Evolutionary conservation across 2,888 invertebrate genomes (phyloP).

Genomic region (Epinotia demarniana): DNA sequence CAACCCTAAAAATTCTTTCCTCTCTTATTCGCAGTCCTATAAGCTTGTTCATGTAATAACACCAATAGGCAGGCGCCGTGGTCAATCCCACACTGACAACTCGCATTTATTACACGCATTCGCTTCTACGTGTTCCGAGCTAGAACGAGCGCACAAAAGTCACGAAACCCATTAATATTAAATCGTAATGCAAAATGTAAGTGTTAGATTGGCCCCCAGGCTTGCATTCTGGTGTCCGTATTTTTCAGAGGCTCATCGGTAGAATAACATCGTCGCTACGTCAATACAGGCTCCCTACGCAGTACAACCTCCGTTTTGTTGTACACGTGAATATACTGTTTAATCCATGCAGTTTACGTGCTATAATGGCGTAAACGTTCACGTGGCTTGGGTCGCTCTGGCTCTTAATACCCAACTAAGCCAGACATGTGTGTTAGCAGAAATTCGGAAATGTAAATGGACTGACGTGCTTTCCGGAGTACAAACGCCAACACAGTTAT

Average conservation of each 20-base stretch:
- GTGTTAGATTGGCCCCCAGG: neutral
- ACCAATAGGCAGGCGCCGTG: neutral
- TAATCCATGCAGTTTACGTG: neutral
- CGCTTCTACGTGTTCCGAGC: neutral
- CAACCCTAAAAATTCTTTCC: neutral
- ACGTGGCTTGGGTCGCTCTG: neutral
- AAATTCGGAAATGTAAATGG: constrained; percentile 1
- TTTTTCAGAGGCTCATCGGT: neutral
- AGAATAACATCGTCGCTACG: neutral
- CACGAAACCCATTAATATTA: too few species aligned
- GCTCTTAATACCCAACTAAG: neutral
- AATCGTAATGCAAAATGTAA: too few species aligned
- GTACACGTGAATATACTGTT: neutral
- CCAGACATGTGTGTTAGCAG: constrained; percentile 5
- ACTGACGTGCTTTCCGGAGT: neutral
- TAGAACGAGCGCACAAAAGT: neutral
- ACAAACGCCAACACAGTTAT: neutral
- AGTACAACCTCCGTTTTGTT: neutral
- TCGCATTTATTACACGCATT: too few species aligned
- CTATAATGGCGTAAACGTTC: neutral
- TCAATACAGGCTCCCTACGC: neutral
- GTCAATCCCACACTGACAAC: too few species aligned
- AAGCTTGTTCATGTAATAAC: neutral
- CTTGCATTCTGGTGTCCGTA: neutral
- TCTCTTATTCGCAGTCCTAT: neutral